Percentiles rank a stretch among this genome's conserved stretches.
Conservation (phyloP, 2,797 vertebrate genomes). For the Betta splendens region DNA sequence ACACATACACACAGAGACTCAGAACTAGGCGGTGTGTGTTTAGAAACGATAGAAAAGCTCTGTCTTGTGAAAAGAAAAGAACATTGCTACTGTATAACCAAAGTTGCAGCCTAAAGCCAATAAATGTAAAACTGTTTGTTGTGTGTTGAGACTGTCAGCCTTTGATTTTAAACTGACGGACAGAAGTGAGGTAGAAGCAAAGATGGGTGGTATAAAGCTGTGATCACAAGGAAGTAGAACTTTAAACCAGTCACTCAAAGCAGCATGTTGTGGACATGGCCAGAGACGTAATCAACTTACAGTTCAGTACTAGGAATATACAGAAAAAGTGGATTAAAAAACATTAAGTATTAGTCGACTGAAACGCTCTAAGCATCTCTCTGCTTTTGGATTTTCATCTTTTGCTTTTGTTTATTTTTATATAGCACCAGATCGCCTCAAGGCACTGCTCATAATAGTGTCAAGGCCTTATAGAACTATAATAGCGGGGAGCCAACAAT, state of each 20-base stretch:
- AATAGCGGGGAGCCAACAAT: no score
- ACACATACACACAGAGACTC: slow-evolving; percentile 20
- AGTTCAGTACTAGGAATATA: background rate
- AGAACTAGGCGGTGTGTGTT: slow-evolving; percentile 7
- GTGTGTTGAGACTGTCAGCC: background rate
- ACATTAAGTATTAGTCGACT: no score
- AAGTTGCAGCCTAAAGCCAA: background rate
- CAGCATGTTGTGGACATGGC: slow-evolving; percentile 13
- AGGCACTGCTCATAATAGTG: no score
- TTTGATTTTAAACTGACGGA: slow-evolving; percentile 20
- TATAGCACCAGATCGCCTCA: no score
- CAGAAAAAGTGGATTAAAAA: background rate
- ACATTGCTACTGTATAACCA: background rate
- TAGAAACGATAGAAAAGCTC: slow-evolving; percentile 10
- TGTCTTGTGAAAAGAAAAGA: background rate
- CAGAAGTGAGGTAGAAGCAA: slow-evolving; percentile 31
- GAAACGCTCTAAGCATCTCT: no score
- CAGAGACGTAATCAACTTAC: background rate
- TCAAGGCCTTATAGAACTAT: no score
- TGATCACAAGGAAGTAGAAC: slow-evolving; percentile 29
- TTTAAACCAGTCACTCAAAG: slow-evolving; percentile 26
- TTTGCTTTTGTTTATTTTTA: no score
- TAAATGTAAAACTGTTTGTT: background rate
- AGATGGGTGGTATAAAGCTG: slow-evolving; percentile 13
- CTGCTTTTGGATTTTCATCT: no score